Evolutionary conservation across 2,113 vertebrate genomes (phyloP).

Genomic region (Epinephelus lanceolatus): DNA sequence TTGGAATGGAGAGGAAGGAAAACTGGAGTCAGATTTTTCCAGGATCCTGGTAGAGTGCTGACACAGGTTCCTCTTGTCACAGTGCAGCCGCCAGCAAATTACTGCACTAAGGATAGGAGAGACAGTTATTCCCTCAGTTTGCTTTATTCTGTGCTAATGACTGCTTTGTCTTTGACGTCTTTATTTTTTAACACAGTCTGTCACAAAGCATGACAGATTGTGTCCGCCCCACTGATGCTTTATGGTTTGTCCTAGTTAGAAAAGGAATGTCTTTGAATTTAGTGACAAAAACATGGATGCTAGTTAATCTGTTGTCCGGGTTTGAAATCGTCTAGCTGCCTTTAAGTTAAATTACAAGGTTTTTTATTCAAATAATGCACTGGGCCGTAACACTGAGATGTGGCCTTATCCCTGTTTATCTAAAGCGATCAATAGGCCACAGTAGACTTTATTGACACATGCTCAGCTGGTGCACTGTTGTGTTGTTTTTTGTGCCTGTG

Average conservation of each 20-base stretch:
- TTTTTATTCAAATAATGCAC: constrained; percentile 4
- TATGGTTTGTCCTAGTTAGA: not conserved
- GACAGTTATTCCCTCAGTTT: constrained; percentile 29
- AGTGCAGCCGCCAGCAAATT: constrained; percentile 53
- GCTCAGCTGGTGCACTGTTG: constrained; percentile 25
- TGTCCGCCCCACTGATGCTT: not conserved
- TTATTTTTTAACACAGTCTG: not conserved
- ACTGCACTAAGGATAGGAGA: constrained; percentile 38
- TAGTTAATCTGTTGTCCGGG: not conserved
- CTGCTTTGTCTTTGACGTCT: not conserved
- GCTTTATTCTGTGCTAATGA: constrained; percentile 9
- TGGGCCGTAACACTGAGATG: not conserved
- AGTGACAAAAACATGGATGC: not conserved
- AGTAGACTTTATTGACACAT: constrained; percentile 53
- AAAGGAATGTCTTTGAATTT: not conserved
- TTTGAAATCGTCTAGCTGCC: not conserved
- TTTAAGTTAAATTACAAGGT: not conserved
- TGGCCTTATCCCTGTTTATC: constrained; percentile 25
- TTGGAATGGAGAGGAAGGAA: constrained; percentile 77
- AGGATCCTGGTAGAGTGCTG: constrained; percentile 81
- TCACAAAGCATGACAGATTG: not conserved
- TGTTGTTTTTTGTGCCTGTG: constrained; percentile 21
- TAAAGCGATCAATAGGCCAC: constrained; percentile 43
- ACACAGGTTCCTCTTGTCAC: constrained; percentile 77
- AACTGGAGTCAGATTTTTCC: constrained; percentile 78